Evolutionary conservation across 2,797 vertebrate genomes (phyloP), one percentile per base, ranked within the genome.

Genomic region (Sebastes baramenuke): DNA sequence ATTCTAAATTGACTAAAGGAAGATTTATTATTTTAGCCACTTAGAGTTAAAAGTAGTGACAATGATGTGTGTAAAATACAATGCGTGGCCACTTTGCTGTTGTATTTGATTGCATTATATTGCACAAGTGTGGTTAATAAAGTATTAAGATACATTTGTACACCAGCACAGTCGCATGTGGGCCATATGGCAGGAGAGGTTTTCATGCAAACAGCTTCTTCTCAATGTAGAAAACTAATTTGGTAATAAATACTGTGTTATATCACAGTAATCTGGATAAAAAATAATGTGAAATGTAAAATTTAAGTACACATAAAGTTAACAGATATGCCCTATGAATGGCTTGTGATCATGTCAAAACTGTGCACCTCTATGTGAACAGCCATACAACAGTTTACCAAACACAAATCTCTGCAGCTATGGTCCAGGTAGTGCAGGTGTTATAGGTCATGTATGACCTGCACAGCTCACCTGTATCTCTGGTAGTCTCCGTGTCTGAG

Each of bases 401-500:
- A 38, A 9, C 16, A 46, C 24, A 46, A 12, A 16, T 25, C 18
- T 49, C 2, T 30, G 27, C 42, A 67, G 32, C 20, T n/a, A 1
- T 49, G 22, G 25, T 36, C 20, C 25, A 20, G n/a, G 13, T 12
- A 6, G 13, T 42, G 2, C 7, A 52, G 38, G 34, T 16, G 2
- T 42, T 1, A n/a, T 24, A 8, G 27, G 8, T 10, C 58, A 16
- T 49, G 14, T 24, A 16, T n/a, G 36, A 16, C 3, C 2, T 56
- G 10, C 49, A 62, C 24, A 80, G 91, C 95, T 95, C 2, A 99
- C 99, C 98, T 98, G 95, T 99, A 99, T 93, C 98, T 96, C 95
- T 99, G 99, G 91, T 99, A 99, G 92, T 99, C 98, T 81, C 98
- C 98, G 5, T 99, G 98, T 22, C 98, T 95, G 89, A 99, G 94